Base-by-base conservation (phyloP, 2,797 vertebrate species). In the Novumbra hubbsi region DNA sequence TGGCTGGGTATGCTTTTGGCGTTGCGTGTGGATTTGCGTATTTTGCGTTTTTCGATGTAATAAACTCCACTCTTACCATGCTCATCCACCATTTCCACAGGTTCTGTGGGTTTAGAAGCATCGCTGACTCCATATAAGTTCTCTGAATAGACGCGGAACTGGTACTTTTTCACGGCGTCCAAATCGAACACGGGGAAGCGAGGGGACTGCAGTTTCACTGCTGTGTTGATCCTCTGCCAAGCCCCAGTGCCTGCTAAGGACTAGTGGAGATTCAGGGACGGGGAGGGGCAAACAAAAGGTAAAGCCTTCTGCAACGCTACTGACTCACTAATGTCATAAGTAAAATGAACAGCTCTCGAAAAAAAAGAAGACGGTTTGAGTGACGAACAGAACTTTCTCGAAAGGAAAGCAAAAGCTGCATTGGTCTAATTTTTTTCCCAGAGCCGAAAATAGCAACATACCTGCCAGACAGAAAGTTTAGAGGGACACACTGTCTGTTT, bases 131-230 rank as follows among this genome's bases (percentile, higher is more conserved):
- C 97, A 19, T 95, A 91, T 85, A 92, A 88, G 88, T 96, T 99
- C 75, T 94, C 95, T 0, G 96, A 93, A 84, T 92, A 87, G 69
- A 98, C 95, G 72, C 97, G 91, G 91, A 99, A 99, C 86, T 95
- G 93, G 45, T 98, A 99, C 0, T 92, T 81, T 84, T 96, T 95
- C 77, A 94, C 95, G 70, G 98, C 96, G 9, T 94, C 95, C 76
- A 99, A 94, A 90, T 99, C 96, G 79, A 95, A 99, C 68, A 99
- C 91, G 0, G 98, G 96, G 49, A 93, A 97, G 67, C 97, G 96
- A 0, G 98, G 98, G 1, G 97, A 97, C 82, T 90, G 92, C 80
- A 97, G 94, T 8, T 94, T 92, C 71, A 94, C 94, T 34, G 95
- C 92, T 0, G 95, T 91, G 73, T 98, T 96, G 88, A 98, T 93